Evolutionary conservation across 2,888 invertebrate species (phyloP), one percentile per base, ranked within the genome.

Genomic region (Monopis laevigella): DNA sequence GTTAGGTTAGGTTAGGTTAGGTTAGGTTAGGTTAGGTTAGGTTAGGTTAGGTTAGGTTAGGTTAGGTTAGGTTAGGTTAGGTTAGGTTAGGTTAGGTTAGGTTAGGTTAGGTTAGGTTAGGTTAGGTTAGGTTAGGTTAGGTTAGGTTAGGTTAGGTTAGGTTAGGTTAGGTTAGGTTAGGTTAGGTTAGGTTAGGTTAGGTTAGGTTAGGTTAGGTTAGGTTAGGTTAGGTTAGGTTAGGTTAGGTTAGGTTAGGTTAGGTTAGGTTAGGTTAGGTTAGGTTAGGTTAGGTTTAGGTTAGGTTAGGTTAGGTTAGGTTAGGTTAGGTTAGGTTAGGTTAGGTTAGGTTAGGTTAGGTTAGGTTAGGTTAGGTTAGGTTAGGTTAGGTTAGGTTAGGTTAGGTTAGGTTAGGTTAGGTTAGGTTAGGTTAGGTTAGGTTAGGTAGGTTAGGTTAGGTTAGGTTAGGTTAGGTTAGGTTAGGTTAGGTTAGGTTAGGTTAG

Each of bases 331-430:
- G 40, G 40, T 40, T 40, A 40, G 40, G 40, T 40, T 40, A 40
- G 40, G 40, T 40, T 40, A 40, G 40, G 40, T 40, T 28, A 28
- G 40, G 41, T 43, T 39, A 39, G 45, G 42, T 45, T 36, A 42
- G 45, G 28, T 43, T 43, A 45, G 45, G 43, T 45, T 43, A 43
- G 43, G 44, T 46, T 46, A 42, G 44, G 46, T 44, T 44, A 44
- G 42, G 43, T 42, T 43, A 41, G 41, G 44, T 44, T 44, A 41
- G 44, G 41, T 44, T 41, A 40, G 41, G 39, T 44, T 38, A 39
- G 44, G 41, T 44, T 41, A 41, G 44, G 41, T 44, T 41, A 40
- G 41, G 40, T 41, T 38, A 38, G 44, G 40, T 44, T 41, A 40
- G 44, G 47, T 44, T 44, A 44, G 44, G 41, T 44, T 41, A 41